Evolutionary conservation across 2,797 vertebrate genomes (phyloP), one percentile per base, ranked within the genome.

Genomic region (Arnoldichthys spilopterus): DNA sequence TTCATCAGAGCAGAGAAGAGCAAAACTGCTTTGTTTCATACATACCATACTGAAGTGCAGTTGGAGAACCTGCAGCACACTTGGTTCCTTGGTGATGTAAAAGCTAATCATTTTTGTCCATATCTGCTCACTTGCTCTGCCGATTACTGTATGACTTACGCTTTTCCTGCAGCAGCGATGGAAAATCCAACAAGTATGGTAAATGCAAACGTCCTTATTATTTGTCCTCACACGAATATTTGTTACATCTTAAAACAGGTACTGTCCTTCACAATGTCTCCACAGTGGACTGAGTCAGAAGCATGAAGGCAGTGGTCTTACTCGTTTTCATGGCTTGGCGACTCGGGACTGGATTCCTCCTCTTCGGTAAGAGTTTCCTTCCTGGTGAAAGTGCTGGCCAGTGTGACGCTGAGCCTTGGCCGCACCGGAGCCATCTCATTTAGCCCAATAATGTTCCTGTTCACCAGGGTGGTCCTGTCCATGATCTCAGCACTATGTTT

Each of bases 391-490:
- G 96, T 95, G 16, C 94, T 94, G 34, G 94, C 96, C 89, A 97
- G 89, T 80, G 94, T 94, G 84, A 97, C 89, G 66, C 95, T 97
- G 78, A 97, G 94, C 13, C 96, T 93, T 3, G 96, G 96, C 64
- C 96, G 97, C 82, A 97, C 96, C 0, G 96, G 94, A 24, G 93
- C 94, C 82, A 99, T 93, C 92, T 99, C 98, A 0, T 97, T 95
- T 86, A 99, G 86, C 72, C 88, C 92, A 59, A 96, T 96, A 87
- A 97, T 96, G 90, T 98, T 99, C 90, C 96, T 93, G 89, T 94
- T 95, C 82, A 99, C 97, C 77, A 99, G 94, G 32, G 96, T 96
- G 0, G 97, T 96, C 92, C 96, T 99, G 91, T 99, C 97, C 97
- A 99, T 98, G 80, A 97, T 97, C 90, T 99, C 97, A 12, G 93